phyloP scores from a whole-genome alignment of 2,888 invertebrate species.

The Autographa pulchrina region DNA sequence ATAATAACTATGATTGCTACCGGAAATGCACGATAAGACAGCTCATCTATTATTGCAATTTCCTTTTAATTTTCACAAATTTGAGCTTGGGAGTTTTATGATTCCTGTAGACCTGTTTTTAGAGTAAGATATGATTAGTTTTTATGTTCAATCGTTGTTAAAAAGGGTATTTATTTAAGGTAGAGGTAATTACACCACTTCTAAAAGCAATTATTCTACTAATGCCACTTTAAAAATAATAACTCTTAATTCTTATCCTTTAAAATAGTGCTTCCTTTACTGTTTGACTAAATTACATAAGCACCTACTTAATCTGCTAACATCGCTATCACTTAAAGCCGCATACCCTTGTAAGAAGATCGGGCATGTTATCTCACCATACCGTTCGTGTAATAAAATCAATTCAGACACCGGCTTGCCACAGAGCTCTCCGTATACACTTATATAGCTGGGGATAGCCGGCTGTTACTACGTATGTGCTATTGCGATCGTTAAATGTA shows the following conservation, averaged over 20 bases:
- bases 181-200: too few species aligned
- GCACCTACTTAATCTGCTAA: neutral
- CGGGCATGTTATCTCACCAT: slow-evolving; percentile 11
- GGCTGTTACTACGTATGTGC: slow-evolving; percentile 37
- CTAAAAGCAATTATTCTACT: neutral
- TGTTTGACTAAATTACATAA: neutral
- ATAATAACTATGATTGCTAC: too few species aligned
- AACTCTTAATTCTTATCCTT: neutral
- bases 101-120: too few species aligned
- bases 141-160: too few species aligned
- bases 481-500: slow-evolving; percentile 53
- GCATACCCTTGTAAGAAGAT: neutral
- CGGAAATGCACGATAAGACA: too few species aligned
- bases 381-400: slow-evolving; percentile 37
- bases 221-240: neutral
- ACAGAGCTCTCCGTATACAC: slow-evolving; percentile 36
- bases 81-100: too few species aligned
- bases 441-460: slow-evolving; percentile 20
- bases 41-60: too few species aligned
- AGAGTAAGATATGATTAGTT: too few species aligned
- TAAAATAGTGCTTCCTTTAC: neutral
- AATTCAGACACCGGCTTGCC: slow-evolving; percentile 21
- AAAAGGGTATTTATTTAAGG: too few species aligned
- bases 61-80: too few species aligned
- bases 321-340: slow-evolving; percentile 1